Conservation (phyloP, 2,888 invertebrate species). For the Teleogryllus oceanicus region DNA sequence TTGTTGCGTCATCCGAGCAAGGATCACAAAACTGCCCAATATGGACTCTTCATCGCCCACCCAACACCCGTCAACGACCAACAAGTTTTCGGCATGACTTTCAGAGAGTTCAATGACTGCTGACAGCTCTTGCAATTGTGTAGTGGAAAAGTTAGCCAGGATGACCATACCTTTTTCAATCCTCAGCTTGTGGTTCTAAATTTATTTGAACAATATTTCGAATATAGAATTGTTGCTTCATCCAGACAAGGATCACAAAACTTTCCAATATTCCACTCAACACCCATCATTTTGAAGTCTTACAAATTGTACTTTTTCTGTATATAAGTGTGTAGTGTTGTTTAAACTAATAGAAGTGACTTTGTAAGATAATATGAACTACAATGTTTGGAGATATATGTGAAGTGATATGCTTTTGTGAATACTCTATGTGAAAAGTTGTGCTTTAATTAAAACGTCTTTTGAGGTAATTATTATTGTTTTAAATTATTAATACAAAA, state of each 20-base stretch:
- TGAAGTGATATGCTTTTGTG: not conserved
- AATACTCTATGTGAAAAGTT: not conserved
- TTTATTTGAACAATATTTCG: constrained; percentile 36
- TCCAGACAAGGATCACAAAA: constrained; percentile 38
- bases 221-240: constrained; percentile 39
- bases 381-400: no score
- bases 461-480: no score
- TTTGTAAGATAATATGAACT: no score
- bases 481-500: not conserved
- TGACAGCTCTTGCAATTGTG: constrained; percentile 35
- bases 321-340: no score
- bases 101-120: constrained; percentile 37
- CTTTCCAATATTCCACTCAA: constrained; percentile 34
- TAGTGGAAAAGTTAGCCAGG: constrained; percentile 41
- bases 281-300: no score
- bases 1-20: constrained; percentile 38
- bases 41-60: constrained; percentile 40
- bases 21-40: constrained; percentile 39
- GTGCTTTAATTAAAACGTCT: no score
- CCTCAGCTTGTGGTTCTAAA: constrained; percentile 38
- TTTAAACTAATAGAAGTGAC: no score
- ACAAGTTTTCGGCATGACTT: constrained; percentile 40
- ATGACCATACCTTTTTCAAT: constrained; percentile 40
- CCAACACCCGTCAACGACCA: no score
- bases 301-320: no score